Percentiles rank a stretch among this genome's conserved stretches.
phyloP scores from a whole-genome alignment of 2,113 vertebrate genomes.

The Pantherophis guttatus region DNA sequence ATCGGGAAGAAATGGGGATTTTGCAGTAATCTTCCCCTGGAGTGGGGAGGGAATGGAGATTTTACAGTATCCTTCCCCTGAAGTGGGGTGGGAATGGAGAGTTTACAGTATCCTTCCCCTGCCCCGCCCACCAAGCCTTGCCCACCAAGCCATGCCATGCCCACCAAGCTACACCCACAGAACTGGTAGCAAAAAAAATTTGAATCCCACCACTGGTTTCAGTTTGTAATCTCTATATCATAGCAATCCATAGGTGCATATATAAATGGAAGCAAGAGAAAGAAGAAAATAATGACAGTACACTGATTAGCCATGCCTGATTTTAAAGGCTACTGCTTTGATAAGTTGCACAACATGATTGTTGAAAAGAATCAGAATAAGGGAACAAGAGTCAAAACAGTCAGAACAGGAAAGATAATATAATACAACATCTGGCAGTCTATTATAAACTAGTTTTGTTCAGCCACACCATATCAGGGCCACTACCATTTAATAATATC shows the following conservation, averaged over 20 bases:
- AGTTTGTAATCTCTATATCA: background rate
- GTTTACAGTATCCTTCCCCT: too few relatives aligned
- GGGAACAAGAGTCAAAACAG: slow-evolving; percentile 29
- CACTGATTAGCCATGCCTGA: slow-evolving; percentile 4
- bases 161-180: too few relatives aligned
- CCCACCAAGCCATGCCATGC: too few relatives aligned
- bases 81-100: too few relatives aligned
- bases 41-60: too few relatives aligned
- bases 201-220: background rate
- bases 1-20: too few relatives aligned
- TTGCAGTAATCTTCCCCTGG: too few relatives aligned
- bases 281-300: background rate
- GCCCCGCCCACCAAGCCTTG: too few relatives aligned
- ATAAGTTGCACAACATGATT: background rate
- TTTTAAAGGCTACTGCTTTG: slow-evolving; percentile 30
- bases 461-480: slow-evolving; percentile 31
- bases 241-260: background rate
- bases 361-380: slow-evolving; percentile 26
- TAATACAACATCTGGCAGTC: slow-evolving; percentile 35
- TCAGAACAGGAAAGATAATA: slow-evolving; percentile 44
- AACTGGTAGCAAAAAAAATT: too few relatives aligned
- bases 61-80: too few relatives aligned
- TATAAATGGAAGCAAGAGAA: background rate
- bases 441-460: slow-evolving; percentile 50
- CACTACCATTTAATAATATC: slow-evolving; percentile 50